Conservation (phyloP, 2,797 vertebrate genomes). For the Odontamblyopus rebecca region DNA sequence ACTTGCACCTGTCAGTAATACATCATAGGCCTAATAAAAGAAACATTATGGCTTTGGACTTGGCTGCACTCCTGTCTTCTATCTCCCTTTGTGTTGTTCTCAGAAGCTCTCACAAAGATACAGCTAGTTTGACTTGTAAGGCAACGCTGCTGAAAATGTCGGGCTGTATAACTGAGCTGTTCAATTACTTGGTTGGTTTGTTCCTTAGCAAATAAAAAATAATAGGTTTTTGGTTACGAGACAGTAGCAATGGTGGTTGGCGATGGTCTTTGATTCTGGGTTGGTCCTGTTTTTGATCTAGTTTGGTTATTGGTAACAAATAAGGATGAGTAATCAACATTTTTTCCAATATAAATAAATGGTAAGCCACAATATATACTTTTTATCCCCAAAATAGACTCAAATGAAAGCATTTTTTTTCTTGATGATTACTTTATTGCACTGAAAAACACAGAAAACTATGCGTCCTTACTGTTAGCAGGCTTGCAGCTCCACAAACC, state of each 20-base stretch:
- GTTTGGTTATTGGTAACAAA: not conserved
- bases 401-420: too few relatives aligned
- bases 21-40: conserved; percentile 66
- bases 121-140: conserved; percentile 3
- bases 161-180: not conserved
- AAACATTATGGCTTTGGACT: conserved; percentile 53
- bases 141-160: not conserved
- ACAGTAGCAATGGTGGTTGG: not conserved
- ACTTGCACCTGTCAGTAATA: conserved; percentile 70
- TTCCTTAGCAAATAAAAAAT: not conserved
- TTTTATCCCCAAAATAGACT: too few relatives aligned
- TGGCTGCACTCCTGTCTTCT: conserved; percentile 37
- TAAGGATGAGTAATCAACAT: not conserved
- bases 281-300: not conserved
- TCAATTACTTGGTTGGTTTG: not conserved
- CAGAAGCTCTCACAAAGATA: conserved; percentile 35
- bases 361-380: too few relatives aligned
- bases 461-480: too few relatives aligned
- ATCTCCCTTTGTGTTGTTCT: conserved; percentile 39
- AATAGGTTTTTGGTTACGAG: not conserved
- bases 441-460: too few relatives aligned
- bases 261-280: not conserved
- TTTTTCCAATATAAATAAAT: too few relatives aligned
- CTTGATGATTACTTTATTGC: too few relatives aligned
- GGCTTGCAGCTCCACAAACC: too few relatives aligned